Evolutionary conservation across 2,888 invertebrate species (phyloP).

Genomic region (Anaspis maculata): DNA sequence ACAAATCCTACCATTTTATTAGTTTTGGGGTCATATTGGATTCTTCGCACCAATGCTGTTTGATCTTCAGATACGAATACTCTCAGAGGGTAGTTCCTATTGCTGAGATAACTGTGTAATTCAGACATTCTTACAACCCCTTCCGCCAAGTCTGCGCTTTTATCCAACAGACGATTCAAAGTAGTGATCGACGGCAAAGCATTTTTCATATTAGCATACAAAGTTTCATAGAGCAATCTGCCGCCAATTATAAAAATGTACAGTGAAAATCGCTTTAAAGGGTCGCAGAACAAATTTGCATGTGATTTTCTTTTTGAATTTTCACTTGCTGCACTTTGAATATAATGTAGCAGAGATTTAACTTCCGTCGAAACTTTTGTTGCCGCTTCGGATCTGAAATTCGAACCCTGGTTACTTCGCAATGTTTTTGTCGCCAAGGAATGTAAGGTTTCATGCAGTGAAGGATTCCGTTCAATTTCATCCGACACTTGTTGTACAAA

Average conservation of each 20-base stretch:
- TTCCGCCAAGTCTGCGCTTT: background rate
- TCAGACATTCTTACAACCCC: slow-evolving; percentile 4
- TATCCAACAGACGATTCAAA: background rate
- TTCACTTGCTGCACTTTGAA: background rate
- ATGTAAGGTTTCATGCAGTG: too few species aligned
- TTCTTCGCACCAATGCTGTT: slow-evolving; percentile 7
- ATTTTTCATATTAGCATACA: background rate
- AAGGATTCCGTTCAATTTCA: too few species aligned
- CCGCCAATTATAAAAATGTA: background rate
- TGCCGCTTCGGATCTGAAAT: too few species aligned
- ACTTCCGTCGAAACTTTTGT: too few species aligned
- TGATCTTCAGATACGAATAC: slow-evolving; percentile 12
- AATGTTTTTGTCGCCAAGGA: too few species aligned
- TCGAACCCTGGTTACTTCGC: too few species aligned
- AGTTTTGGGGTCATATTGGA: slow-evolving; percentile 7
- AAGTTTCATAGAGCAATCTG: background rate
- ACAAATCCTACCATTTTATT: slow-evolving; percentile 11
- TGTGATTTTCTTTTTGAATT: background rate
- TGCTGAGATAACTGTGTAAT: slow-evolving; percentile 3
- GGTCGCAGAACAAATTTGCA: background rate
- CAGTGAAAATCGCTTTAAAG: background rate
- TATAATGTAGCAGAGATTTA: too few species aligned
- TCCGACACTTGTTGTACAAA: too few species aligned
- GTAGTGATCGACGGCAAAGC: background rate
- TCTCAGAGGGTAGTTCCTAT: slow-evolving; percentile 6